These are phyloP conservation scores for Alethe diademata DNA, from an alignment of 2,113 vertebrate species.

Conservation along the genomic window DNA sequence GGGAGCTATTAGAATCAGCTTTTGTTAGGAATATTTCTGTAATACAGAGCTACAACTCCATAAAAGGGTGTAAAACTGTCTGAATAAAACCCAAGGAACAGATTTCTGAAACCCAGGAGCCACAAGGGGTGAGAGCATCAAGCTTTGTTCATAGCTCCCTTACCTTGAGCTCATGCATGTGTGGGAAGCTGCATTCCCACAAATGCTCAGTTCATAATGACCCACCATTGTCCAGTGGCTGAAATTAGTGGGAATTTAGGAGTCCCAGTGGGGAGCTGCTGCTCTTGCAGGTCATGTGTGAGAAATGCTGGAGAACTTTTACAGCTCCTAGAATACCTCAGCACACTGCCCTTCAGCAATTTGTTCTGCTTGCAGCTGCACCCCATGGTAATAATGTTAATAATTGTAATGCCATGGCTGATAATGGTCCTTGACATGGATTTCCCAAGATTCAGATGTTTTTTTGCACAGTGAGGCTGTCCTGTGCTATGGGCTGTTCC, in stretches of 20 bases:
- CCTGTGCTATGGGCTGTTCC: neutral
- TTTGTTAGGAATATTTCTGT: neutral
- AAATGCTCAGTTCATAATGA: neutral
- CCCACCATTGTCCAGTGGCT: neutral
- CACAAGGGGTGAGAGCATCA: neutral
- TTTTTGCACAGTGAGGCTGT: neutral
- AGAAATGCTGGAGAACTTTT: neutral
- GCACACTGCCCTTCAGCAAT: neutral
- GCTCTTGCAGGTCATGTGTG: neutral
- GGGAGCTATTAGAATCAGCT: neutral
- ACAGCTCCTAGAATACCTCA: accelerated
- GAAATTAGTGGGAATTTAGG: neutral
- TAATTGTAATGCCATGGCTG: neutral
- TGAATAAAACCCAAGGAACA: neutral
- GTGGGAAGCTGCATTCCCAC: neutral
- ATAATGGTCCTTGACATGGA: neutral
- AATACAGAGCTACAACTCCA: neutral
- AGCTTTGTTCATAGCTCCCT: neutral
- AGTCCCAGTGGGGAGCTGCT: neutral
- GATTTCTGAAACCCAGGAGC: constrained; percentile 4
- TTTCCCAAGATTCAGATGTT: neutral
- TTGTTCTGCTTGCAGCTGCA: neutral
- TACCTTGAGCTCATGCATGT: accelerated
- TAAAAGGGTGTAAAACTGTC: constrained; percentile 12
- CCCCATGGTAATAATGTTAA: accelerated